Conservation (phyloP, 2,888 invertebrate species). For the Agrochola lota region DNA sequence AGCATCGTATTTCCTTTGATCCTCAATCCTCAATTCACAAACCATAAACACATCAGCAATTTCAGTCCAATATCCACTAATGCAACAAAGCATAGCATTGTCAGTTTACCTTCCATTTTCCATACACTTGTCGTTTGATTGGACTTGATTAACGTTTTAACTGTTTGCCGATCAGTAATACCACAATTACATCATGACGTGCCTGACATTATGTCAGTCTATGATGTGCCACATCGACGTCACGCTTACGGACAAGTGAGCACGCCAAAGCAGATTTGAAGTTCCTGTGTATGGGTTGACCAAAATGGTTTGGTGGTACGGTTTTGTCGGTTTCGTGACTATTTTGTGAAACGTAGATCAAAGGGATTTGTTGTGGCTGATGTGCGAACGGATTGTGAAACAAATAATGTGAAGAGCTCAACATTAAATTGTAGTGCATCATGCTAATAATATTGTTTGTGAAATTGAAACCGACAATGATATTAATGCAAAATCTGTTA, state of each 20-base stretch:
- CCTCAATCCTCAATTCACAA: background rate
- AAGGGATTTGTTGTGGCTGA: constrained; percentile 20
- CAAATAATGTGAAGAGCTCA: constrained; percentile 2
- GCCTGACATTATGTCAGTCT: constrained; percentile 39
- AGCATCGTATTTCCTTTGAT: background rate
- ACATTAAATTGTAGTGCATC: constrained; percentile 4
- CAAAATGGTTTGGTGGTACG: constrained; percentile 6
- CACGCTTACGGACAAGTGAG: constrained; percentile 63
- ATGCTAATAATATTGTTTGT: background rate
- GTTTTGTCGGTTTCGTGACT: constrained; percentile 24
- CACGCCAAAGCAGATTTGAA: constrained; percentile 47
- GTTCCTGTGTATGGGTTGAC: constrained; percentile 20
- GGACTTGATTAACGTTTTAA: constrained; percentile 91
- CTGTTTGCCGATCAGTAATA: constrained; percentile 74
- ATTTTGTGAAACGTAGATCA: constrained; percentile 39
- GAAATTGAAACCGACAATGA: background rate
- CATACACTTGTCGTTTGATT: constrained; percentile 81
- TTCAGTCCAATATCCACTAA: constrained; percentile 2
- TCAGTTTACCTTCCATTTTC: constrained; percentile 7
- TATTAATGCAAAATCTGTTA: background rate
- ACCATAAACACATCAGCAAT: background rate
- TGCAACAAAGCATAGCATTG: constrained; percentile 16
- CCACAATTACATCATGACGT: constrained; percentile 52
- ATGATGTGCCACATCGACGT: constrained; percentile 48
- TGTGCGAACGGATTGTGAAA: constrained; percentile 11